Base-by-base conservation (phyloP, 2,797 vertebrate species). In the Myotis pilosus region DNA sequence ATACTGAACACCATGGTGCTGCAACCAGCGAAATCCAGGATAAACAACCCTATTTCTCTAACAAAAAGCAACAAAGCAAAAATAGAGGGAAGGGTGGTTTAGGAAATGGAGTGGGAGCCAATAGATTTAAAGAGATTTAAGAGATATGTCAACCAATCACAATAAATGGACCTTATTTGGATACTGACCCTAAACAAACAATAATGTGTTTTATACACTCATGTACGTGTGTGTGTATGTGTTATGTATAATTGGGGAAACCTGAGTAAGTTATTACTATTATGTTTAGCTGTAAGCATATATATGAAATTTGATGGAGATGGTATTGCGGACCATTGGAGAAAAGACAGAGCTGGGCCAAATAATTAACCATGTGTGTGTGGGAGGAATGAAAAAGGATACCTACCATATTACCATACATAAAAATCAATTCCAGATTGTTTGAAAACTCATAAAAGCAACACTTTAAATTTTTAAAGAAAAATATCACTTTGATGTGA, bases 401-500 rank as follows among this genome's bases (percentile, higher is more conserved):
- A 19, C 64, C 83, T 78, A 44, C 47, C 49, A 10, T 57, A 95
- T 41, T 41, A 71, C 3, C 38, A 83, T 36, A 75, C 11, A 87
- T 53, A 91, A 88, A 88, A 60, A 79, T 69, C 57, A 68, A 75
- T 44, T 94, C 57, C 57, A 89, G 41, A 69, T 25, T 51, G 47
- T 89, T 2, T 51, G 6, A 85, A 87, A 36, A 88, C 64, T 64
- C 88, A 57, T 6, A 64, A 94, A 87, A 83, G 22, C 66, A 88
- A 79, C 11, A 51, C 30, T 72, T 71, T 62, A 55, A 55, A 36
- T 72, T 92, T 84, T 92, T 72, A 28, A 66, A 92, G 55, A 47
- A 95, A 94, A 87, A n/a, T 81, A 69, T 30, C 41, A 53, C 92
- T 92, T 71, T 22, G 44, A 71, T 66, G 41, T 80, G 8, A 80